A percentile compares a stretch with the other conserved stretches of the same genome.
Evolutionary conservation across 2,797 vertebrate species (phyloP).

Genomic region (Darevskia mixta): DNA sequence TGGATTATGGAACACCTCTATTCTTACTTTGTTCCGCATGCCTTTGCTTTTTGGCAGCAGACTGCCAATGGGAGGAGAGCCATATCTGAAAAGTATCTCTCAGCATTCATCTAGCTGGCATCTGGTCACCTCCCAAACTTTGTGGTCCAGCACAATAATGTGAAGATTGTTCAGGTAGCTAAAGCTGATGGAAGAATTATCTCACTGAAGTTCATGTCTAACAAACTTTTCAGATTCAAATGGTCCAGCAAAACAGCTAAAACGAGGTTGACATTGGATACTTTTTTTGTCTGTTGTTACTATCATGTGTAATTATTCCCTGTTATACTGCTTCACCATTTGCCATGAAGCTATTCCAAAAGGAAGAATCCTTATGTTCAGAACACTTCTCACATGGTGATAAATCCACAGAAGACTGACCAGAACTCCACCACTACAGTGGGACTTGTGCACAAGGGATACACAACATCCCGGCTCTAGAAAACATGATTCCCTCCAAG

Average conservation of each 20-base stretch:
- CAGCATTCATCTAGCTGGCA: not conserved
- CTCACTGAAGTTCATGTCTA: not conserved
- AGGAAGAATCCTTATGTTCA: not conserved
- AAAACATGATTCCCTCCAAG: too few relatives aligned
- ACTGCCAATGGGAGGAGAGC: not conserved
- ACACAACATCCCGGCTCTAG: not conserved
- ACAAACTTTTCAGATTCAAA: not conserved
- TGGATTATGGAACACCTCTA: not conserved
- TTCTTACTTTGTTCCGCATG: not conserved
- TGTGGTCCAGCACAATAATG: not conserved
- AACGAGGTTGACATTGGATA: not conserved
- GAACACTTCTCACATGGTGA: not conserved
- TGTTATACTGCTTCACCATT: not conserved
- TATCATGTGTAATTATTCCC: too few relatives aligned
- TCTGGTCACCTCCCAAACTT: not conserved
- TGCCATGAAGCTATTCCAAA: not conserved
- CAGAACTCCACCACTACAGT: too few relatives aligned
- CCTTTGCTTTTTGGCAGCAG: not conserved
- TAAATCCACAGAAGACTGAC: too few relatives aligned
- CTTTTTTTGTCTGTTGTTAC: not conserved
- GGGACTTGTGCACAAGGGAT: not conserved
- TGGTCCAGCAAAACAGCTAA: not conserved
- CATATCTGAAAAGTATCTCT: not conserved
- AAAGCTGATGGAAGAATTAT: not conserved
- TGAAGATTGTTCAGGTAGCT: constrained; percentile 3